These are phyloP conservation scores for Tortrix viridana DNA, from an alignment of 2,888 invertebrate species.

Conservation along the genomic window DNA sequence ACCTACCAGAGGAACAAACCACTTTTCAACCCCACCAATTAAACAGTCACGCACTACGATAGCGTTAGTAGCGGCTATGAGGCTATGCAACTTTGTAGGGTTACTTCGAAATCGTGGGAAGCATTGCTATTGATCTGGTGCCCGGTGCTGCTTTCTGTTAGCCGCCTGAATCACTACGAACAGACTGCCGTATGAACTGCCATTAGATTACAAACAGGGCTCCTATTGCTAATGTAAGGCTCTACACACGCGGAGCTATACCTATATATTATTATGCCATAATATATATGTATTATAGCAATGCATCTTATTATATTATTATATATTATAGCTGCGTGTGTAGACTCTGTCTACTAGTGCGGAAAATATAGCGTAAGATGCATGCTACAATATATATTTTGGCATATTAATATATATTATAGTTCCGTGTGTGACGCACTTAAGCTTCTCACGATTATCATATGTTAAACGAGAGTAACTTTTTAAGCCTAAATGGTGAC, in stretches of 20 bases:
- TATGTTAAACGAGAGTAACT: too few species aligned
- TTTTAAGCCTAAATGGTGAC: too few species aligned
- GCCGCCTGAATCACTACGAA: slow-evolving; percentile 53
- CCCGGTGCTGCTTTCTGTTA: slow-evolving; percentile 60
- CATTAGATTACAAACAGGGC: slow-evolving; percentile 36
- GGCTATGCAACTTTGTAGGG: slow-evolving; percentile 54
- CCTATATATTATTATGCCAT: too few species aligned
- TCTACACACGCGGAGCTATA: too few species aligned
- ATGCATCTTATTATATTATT: too few species aligned
- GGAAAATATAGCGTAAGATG: too few species aligned
- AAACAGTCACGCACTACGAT: slow-evolving; percentile 49
- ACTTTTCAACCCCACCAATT: slow-evolving; percentile 55
- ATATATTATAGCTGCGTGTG: too few species aligned
- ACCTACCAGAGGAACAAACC: slow-evolving; percentile 64
- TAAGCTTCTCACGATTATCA: slow-evolving; percentile 16
- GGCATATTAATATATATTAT: too few species aligned
- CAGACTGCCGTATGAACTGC: slow-evolving; percentile 49
- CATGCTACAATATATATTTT: too few species aligned
- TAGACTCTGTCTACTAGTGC: too few species aligned
- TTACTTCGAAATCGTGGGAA: slow-evolving; percentile 74
- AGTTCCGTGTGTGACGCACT: too few species aligned
- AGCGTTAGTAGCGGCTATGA: slow-evolving; percentile 44
- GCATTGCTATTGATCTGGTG: slow-evolving; percentile 70
- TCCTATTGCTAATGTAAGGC: slow-evolving; percentile 31
- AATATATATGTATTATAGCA: too few species aligned